A percentile compares a stretch with the other conserved stretches of the same genome.
Evolutionary conservation across 2,113 vertebrate genomes (phyloP).

Genomic region (Callocephalon fimbriatum): DNA sequence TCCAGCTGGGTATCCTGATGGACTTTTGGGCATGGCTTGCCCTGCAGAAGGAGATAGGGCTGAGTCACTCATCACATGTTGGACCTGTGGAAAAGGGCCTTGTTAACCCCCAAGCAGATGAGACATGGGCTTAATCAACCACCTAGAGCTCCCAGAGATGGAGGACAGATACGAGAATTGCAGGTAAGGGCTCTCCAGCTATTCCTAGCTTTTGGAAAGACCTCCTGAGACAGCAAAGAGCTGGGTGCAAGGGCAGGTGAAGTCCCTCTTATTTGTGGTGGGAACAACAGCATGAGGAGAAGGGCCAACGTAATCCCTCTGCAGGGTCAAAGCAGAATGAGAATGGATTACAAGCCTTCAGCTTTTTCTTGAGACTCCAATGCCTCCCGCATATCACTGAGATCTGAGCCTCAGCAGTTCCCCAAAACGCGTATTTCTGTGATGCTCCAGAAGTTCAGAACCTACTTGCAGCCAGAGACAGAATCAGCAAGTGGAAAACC

Average conservation of each 20-base stretch:
- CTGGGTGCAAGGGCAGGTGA: neutral
- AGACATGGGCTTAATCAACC: neutral
- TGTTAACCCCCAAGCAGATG: neutral
- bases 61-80: neutral
- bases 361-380: neutral
- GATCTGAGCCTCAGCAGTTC: neutral
- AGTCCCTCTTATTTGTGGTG: neutral
- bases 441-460: neutral
- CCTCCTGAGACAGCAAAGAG: neutral
- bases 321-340: neutral
- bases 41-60: neutral
- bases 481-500: neutral
- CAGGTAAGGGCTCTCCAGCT: constrained; percentile 43
- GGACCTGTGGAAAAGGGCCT: neutral
- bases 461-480: neutral
- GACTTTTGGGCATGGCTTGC: neutral
- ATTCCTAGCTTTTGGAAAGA: neutral
- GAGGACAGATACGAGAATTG: neutral
- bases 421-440: neutral
- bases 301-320: neutral
- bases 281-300: neutral
- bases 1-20: neutral
- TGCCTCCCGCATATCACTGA: neutral
- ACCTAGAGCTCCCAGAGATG: neutral
- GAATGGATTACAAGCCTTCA: neutral